Evolutionary conservation across 2,113 vertebrate genomes (phyloP).

Genomic region (Rallus limicola): DNA sequence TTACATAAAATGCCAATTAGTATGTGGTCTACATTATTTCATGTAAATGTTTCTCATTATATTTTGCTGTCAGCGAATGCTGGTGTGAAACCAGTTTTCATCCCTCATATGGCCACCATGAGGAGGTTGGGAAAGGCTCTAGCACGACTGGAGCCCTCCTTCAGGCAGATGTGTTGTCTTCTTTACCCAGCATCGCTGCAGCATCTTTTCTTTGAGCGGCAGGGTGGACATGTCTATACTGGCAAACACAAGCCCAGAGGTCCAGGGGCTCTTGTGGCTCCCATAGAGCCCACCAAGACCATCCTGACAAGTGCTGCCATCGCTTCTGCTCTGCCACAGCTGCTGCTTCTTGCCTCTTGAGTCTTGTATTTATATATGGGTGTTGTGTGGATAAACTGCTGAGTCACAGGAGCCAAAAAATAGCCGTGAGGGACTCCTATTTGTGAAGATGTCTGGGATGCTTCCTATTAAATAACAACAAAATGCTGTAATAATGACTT

Average conservation of each 20-base stretch:
- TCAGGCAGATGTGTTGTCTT: background rate
- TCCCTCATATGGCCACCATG: slow-evolving; percentile 35
- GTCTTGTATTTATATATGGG: background rate
- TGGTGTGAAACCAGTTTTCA: slow-evolving; percentile 54
- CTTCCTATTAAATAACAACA: slow-evolving; percentile 71
- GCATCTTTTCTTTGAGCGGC: background rate
- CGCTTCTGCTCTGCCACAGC: background rate
- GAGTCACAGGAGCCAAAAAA: slow-evolving; percentile 53
- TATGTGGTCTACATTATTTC: slow-evolving; percentile 17
- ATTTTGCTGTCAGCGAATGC: slow-evolving; percentile 55
- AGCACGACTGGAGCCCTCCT: background rate
- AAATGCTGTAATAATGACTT: slow-evolving; percentile 62
- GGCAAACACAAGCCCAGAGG: background rate
- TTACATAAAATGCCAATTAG: slow-evolving; percentile 42
- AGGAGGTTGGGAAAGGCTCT: background rate
- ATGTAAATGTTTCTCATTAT: slow-evolving; percentile 45
- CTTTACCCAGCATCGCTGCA: background rate
- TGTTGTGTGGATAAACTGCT: slow-evolving; percentile 1
- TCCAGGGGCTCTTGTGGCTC: background rate
- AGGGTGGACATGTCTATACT: background rate
- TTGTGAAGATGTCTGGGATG: slow-evolving; percentile 59
- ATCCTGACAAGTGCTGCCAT: background rate
- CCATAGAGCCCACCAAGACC: background rate
- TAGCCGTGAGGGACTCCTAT: background rate
- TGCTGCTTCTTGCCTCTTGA: background rate